Conservation (phyloP, 2,797 vertebrate species). For the Hybognathus amarus region DNA sequence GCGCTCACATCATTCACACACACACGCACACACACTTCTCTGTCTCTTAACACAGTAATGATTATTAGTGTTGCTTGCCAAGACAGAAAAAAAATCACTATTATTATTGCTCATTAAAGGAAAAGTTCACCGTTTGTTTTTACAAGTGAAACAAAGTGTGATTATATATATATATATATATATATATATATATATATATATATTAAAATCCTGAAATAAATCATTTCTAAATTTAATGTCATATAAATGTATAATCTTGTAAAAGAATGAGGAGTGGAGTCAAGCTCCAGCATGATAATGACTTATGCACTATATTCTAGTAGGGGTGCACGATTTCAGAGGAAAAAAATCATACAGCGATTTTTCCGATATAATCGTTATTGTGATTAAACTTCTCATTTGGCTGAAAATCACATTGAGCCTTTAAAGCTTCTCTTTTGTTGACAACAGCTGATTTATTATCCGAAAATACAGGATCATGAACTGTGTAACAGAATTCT, state of each 20-base stretch:
- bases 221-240: not conserved
- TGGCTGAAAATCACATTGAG: too few relatives aligned
- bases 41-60: conserved; percentile 13
- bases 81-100: not conserved
- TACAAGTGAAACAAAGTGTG: not conserved
- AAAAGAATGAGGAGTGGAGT: not conserved
- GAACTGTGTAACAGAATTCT: too few relatives aligned
- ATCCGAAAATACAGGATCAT: too few relatives aligned
- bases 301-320: not conserved
- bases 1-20: conserved; percentile 38
- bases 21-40: conserved; percentile 3
- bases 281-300: not conserved
- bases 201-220: not conserved
- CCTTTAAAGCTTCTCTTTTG: too few relatives aligned
- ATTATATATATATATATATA: not conserved
- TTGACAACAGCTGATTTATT: too few relatives aligned
- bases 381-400: too few relatives aligned
- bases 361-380: not conserved
- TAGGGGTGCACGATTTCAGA: too few relatives aligned
- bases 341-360: not conserved
- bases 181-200: not conserved
- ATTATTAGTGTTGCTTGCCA: conserved; percentile 11
- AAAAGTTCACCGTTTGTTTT: not conserved
- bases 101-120: conserved; percentile 1
- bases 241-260: not conserved